Evolutionary conservation across 2,888 invertebrate genomes (phyloP), one percentile per base, ranked within the genome.

Genomic region (Junonia oenone): DNA sequence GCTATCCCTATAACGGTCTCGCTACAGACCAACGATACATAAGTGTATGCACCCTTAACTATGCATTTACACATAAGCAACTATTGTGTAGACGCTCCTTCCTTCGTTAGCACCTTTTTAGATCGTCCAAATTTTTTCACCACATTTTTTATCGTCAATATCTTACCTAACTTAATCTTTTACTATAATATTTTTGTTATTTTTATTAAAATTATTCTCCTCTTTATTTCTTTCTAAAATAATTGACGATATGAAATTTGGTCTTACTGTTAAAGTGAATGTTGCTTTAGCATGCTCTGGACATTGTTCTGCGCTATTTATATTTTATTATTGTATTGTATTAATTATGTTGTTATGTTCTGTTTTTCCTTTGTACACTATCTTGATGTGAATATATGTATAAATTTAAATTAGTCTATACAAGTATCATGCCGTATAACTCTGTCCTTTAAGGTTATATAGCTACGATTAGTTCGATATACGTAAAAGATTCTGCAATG

Each of bases 81-180:
- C 74, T 81, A 72, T 75, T 72, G 67, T 67, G 75, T 88, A 88
- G 86, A 72, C 87, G 88, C 89, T 89, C 89, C 89, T 90, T 87
- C 84, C 87, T 90, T 84, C 88, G 84, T 87, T 83, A 80, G 85
- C 84, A 84, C 83, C 87, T 88, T 89, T 88, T 74, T 87, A 88
- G 89, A 85, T 89, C 90, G 89, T 90, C 88, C 88, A 87, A 86
- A 83, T 69, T 64, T 66, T 63, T 73, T 57, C n/a, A 33, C 63
- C 72, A 73, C 80, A 78, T 78, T 75, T 76, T 76, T 72, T 71
- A 71, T 78, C 79, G 80, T 82, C 80, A 76, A 72, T 68, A 60
- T 62, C 63, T 65, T 60, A 58, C 29, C 6, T 15, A 37, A 17
- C 2, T 37, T 2, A 8, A 15, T 35, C 1, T 17, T 8, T 17